Conservation (phyloP, 2,113 vertebrate genomes). For the Sorex fumeus region DNA sequence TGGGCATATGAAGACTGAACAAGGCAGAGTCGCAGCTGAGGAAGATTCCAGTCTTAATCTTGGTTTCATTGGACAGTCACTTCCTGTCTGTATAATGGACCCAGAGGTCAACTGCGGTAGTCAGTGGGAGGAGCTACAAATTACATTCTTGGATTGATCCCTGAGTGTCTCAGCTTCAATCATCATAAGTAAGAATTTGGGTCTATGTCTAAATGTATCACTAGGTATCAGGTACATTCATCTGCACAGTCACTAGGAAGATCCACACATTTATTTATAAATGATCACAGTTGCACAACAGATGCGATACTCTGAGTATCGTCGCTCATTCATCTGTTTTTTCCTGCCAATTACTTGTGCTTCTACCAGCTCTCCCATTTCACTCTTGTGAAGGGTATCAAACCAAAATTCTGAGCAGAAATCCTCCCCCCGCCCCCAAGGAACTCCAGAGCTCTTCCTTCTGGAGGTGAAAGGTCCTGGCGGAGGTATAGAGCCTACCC, state of each 20-base stretch:
- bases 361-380: not conserved
- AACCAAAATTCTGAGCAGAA: not conserved
- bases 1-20: not conserved
- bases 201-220: constrained; percentile 22
- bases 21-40: not conserved
- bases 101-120: not conserved
- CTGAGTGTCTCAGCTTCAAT: not conserved
- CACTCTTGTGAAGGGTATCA: constrained; percentile 21
- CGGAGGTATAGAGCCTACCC: not conserved
- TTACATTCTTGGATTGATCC: not conserved
- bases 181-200: constrained; percentile 44
- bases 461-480: not conserved
- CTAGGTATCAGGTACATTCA: not conserved
- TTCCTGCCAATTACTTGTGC: too few species aligned
- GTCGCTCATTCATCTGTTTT: not conserved
- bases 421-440: not conserved
- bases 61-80: not conserved
- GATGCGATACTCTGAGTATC: not conserved
- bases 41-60: not conserved
- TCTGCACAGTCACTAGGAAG: not conserved
- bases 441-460: not conserved
- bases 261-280: constrained; percentile 40
- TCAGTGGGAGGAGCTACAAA: constrained; percentile 32
- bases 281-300: not conserved
- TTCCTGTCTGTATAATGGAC: not conserved